These are phyloP conservation scores for Zaprionus lineosus DNA, from an alignment of 2,888 invertebrate species.

Conservation along the genomic window DNA sequence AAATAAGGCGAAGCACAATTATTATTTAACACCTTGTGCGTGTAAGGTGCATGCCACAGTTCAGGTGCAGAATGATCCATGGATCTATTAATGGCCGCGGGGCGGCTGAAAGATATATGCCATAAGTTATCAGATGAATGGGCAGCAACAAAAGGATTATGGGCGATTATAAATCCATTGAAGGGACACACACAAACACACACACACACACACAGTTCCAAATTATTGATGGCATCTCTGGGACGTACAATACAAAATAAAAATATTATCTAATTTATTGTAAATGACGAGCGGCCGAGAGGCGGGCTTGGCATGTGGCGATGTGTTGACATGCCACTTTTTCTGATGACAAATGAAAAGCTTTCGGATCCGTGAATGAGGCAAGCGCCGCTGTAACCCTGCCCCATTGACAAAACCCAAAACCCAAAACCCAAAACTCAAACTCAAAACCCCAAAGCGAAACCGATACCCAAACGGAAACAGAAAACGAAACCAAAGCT, in stretches of 20 bases:
- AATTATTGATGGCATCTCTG: slow-evolving; percentile 28
- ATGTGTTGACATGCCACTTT: slow-evolving; percentile 57
- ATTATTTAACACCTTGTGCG: slow-evolving; percentile 53
- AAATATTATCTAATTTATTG: slow-evolving; percentile 61
- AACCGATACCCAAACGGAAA: too few species aligned
- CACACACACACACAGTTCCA: slow-evolving; percentile 13
- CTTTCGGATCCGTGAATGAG: too few species aligned
- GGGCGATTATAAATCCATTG: neutral
- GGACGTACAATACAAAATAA: neutral
- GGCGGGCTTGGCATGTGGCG: slow-evolving; percentile 28
- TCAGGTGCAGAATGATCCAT: slow-evolving; percentile 16
- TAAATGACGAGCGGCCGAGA: neutral
- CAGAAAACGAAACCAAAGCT: too few species aligned
- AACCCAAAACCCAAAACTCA: too few species aligned
- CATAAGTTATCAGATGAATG: too few species aligned
- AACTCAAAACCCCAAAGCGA: too few species aligned
- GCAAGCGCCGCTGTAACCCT: too few species aligned
- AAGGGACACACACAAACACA: too few species aligned
- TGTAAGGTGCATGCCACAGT: slow-evolving; percentile 38
- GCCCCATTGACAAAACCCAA: too few species aligned
- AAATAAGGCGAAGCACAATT: too few species aligned
- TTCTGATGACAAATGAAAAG: neutral
- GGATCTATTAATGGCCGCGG: too few species aligned
- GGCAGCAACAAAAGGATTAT: slow-evolving; percentile 7
- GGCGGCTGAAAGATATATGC: too few species aligned